Evolutionary conservation across 2,113 vertebrate species (phyloP).

Genomic region (Mastomys coucha): DNA sequence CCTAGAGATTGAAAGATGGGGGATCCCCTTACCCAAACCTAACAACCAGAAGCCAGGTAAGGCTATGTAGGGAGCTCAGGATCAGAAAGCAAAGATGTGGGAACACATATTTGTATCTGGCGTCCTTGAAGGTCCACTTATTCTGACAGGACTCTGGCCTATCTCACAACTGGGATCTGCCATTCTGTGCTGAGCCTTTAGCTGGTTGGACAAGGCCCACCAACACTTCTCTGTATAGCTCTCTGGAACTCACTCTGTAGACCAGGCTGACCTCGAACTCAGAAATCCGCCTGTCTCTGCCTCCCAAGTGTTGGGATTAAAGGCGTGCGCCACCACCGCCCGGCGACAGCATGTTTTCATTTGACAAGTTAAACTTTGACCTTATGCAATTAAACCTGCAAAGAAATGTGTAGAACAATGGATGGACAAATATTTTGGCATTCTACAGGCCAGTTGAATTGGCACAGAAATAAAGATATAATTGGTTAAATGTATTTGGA

Average conservation of each 20-base stretch:
- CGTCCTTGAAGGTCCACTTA: background rate
- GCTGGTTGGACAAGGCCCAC: background rate
- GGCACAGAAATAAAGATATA: background rate
- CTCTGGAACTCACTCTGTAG: no score
- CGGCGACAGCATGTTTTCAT: background rate
- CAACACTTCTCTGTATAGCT: no score
- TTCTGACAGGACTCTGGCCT: background rate
- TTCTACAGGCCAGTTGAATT: background rate
- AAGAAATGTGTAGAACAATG: background rate
- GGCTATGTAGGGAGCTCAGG: background rate
- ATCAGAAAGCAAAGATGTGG: background rate
- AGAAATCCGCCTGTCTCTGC: no score
- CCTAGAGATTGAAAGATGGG: background rate
- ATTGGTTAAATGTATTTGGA: background rate
- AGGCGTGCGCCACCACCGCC: no score
- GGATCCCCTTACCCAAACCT: background rate
- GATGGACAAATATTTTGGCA: background rate
- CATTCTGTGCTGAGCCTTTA: background rate
- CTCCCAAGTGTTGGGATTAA: no score
- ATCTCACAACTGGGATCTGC: no score
- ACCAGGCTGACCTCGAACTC: no score
- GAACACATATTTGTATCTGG: fast-evolving
- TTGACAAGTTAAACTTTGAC: background rate
- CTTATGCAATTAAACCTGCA: background rate
- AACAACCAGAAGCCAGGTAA: background rate